Base-by-base conservation (phyloP, 2,113 vertebrate genomes). In the Pica pica region DNA sequence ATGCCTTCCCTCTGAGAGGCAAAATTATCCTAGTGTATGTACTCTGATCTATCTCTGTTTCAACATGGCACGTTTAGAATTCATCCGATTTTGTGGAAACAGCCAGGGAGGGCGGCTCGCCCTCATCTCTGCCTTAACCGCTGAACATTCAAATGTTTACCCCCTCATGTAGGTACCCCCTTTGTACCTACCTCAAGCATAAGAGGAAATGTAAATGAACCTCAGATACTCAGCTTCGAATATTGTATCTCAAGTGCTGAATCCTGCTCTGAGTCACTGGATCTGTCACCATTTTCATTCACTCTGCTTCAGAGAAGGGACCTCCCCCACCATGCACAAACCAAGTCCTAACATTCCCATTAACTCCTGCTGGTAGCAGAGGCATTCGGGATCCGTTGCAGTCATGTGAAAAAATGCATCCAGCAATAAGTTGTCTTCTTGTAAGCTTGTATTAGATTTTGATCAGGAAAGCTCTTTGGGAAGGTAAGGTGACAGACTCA, bases 41-140 rank as follows among this genome's bases (percentile, higher is more conserved):
- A 46, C 76, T 93, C 70, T 6, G 74, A 85, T 85, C 95, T 93
- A 85, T 85, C 95, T 93, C 83, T 61, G 59, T 80, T 96, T 96
- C 61, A 93, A 57, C 78, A 74, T 3, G 1, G 82, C 56, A 76
- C 22, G 37, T 89, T 92, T 35, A 89, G 79, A 93, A 93, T 68
- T 85, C 91, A 85, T 57, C 49, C 2, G 6, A 87, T 63, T 95
- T 75, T 41, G 49, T 2, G 1, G 61, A 73, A 89, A 63, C 81
- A 22, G 21, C 18, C 84, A 63, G 3, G 1, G 33, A 87, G 61
- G 13, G 42, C 2, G 1, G 87, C 9, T 20, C 21, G 1, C 59
- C 49, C 67, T 60, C 74, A 67, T n/a, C 68, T 33, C 78, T 68
- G 82, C 74, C 47, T 76, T 94, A 85, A 95, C 19, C 90, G 83